A percentile compares a stretch with the other conserved stretches of the same genome.
Conservation (phyloP, 2,113 vertebrate species). For the Tragulus kanchil region DNA sequence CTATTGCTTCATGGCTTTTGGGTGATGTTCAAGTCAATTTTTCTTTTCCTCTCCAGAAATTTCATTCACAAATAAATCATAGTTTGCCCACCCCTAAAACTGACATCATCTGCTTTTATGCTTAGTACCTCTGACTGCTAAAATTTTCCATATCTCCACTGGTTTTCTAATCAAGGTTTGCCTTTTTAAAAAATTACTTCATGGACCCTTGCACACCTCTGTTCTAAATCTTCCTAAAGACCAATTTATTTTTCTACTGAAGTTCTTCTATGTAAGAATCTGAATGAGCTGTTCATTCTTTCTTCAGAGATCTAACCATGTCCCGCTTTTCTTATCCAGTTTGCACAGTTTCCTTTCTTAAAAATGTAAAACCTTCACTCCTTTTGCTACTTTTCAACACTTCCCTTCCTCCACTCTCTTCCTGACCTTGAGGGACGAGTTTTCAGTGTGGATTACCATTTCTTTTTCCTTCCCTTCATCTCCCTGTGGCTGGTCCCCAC, state of each 20-base stretch:
- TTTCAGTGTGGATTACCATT: background rate
- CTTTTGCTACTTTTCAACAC: background rate
- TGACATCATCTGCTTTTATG: background rate
- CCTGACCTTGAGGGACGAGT: background rate
- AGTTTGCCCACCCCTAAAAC: background rate
- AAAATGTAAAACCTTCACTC: background rate
- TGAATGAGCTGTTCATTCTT: background rate
- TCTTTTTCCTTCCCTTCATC: background rate
- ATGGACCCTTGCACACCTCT: background rate
- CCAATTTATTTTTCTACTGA: background rate
- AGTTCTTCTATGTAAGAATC: background rate
- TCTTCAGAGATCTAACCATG: background rate
- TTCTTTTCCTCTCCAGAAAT: slow-evolving; percentile 63
- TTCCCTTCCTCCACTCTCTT: background rate
- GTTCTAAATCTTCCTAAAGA: background rate
- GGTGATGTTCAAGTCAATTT: background rate
- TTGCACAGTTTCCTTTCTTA: background rate
- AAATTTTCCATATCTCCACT: background rate
- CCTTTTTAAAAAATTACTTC: background rate
- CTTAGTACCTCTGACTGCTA: background rate
- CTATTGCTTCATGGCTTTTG: background rate
- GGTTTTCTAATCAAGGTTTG: slow-evolving; percentile 42
- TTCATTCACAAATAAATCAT: slow-evolving; percentile 19
- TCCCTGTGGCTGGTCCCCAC: background rate
- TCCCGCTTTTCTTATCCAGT: background rate